These are phyloP conservation scores for Pheosia tremula DNA, from an alignment of 2,888 invertebrate species.

Conservation along the genomic window DNA sequence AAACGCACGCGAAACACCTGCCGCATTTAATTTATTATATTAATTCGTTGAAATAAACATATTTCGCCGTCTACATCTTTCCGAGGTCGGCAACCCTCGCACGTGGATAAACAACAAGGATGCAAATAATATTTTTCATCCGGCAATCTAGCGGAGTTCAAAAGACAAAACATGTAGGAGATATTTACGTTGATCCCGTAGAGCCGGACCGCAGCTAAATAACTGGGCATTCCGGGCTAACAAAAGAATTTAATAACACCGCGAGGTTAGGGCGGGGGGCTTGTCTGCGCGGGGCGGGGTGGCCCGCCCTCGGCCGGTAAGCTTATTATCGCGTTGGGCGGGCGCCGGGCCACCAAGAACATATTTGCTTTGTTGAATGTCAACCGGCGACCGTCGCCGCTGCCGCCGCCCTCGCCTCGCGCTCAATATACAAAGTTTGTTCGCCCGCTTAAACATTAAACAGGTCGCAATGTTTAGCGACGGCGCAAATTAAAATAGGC, in stretches of 20 bases:
- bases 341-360: conserved; percentile 58
- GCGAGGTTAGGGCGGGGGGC: conserved; percentile 58
- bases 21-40: conserved; percentile 51
- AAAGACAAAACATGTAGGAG: conserved; percentile 60
- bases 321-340: conserved; percentile 75
- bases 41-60: conserved; percentile 54
- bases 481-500: conserved; percentile 83
- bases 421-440: conserved; percentile 69
- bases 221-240: conserved; percentile 71
- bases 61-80: conserved; percentile 23
- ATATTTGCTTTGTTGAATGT: conserved; percentile 80
- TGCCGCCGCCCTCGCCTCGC: conserved; percentile 45
- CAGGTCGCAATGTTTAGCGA: conserved; percentile 78
- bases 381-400: conserved; percentile 60
- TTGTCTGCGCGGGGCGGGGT: conserved; percentile 46
- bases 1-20: conserved; percentile 60
- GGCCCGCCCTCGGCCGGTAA: conserved; percentile 67
- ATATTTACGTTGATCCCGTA: conserved; percentile 72
- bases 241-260: conserved; percentile 82
- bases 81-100: conserved; percentile 21
- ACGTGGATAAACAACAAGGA: conserved; percentile 43
- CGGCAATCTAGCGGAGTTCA: conserved; percentile 60
- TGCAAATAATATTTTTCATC: conserved; percentile 65
- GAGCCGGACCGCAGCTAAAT: conserved; percentile 67
- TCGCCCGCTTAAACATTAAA: conserved; percentile 79